Percentiles rank a stretch among this genome's conserved stretches.
These are phyloP conservation scores for Saccopteryx leptura DNA, from an alignment of 2,113 vertebrate species.

Conservation along the genomic window DNA sequence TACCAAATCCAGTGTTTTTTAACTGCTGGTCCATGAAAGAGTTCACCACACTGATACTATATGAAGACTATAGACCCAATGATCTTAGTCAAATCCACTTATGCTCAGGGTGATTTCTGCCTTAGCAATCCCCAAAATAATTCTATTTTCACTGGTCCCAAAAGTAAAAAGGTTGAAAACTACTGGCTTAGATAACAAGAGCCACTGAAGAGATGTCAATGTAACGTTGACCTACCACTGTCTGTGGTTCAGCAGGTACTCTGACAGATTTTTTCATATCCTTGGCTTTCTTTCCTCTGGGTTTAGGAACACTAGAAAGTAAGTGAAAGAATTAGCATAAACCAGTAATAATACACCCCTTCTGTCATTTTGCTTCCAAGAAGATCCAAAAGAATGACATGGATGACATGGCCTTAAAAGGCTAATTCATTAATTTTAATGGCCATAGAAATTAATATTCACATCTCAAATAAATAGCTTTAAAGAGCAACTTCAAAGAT, in stretches of 20 bases:
- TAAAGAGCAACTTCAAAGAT: neutral
- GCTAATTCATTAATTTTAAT: slow-evolving; percentile 36
- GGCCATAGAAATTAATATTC: slow-evolving; percentile 24
- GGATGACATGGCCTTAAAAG: neutral
- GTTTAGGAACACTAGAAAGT: slow-evolving; percentile 88
- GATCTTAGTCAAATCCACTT: too few relatives aligned
- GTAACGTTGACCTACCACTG: slow-evolving; percentile 80
- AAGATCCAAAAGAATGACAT: neutral
- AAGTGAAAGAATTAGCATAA: slow-evolving; percentile 59
- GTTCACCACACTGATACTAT: too few relatives aligned
- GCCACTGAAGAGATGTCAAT: neutral
- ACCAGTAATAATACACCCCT: slow-evolving; percentile 40
- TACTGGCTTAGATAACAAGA: neutral
- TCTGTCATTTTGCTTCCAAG: slow-evolving; percentile 49
- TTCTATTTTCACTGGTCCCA: too few relatives aligned
- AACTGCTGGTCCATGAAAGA: too few relatives aligned
- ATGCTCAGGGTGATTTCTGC: too few relatives aligned
- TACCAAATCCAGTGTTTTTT: too few relatives aligned
- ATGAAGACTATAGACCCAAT: too few relatives aligned
- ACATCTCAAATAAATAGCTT: slow-evolving; percentile 32
- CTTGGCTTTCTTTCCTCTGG: slow-evolving; percentile 95
- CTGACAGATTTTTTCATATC: slow-evolving; percentile 90
- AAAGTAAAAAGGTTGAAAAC: too few relatives aligned
- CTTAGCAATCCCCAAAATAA: too few relatives aligned
- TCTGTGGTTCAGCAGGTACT: slow-evolving; percentile 84